Evolutionary conservation across 2,888 invertebrate genomes (phyloP), one percentile per base, ranked within the genome.

Genomic region (Gymnosoma rotundatum): DNA sequence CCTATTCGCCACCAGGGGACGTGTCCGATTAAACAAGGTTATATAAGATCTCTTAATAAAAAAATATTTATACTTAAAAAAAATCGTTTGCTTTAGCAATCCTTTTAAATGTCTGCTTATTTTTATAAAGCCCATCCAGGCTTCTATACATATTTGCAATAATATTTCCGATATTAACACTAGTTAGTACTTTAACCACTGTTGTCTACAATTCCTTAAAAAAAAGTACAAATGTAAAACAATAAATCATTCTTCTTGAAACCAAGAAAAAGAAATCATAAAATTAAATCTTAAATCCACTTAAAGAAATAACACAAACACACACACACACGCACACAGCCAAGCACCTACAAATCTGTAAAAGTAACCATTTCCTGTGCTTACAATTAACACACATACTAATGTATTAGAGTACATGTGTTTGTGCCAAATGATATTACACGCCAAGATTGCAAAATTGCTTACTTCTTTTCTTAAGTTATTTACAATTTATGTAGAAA

Each of bases 181-280:
- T 63, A 20, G 70, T 50, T 64, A 56, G 2, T 52, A 79, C 74
- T 58, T 69, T 60, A 42, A 74, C 32, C 48, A 75, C 54, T 52
- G 48, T 67, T 7, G 18, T 78, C 8, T 38, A 42, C 42, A 76
- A 58, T 45, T 7, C 63, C n/a, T n/a, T n/a, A 16, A n/a, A 18
- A 25, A 64, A 63, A 25, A 21, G 6, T 2, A 64, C 66, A 78
- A 63, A 73, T 61, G 70, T 79, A 60, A 56, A 54, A 54, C 64
- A 78, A 84, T 84, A 84, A 84, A 84, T 81, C 76, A 84, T 69
- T 69, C 61, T 56, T 38, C 18, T 50, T 18, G 14, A 66, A 61
- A 48, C n/a, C 56, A 72, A 60, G 16, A 5, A 45, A 48, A 54
- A 72, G 60, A 58, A 76, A 64, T 32, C 32, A 64, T 45, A 70